A percentile compares a stretch with the other conserved stretches of the same genome.
phyloP scores from a whole-genome alignment of 2,888 invertebrate species.

The Spilosoma lubricipeda region DNA sequence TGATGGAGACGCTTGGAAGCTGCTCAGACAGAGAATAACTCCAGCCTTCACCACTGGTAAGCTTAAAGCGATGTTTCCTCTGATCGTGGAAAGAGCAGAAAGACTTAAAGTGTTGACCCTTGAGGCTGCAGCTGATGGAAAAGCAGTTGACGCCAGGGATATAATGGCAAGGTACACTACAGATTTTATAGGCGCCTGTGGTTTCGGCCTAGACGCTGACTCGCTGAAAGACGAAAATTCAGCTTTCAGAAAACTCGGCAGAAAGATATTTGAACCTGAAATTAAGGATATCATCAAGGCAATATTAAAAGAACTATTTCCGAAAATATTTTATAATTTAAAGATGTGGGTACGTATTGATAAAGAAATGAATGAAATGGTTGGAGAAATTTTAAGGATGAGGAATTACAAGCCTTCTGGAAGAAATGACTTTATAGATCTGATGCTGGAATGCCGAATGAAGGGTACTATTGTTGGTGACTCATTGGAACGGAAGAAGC shows the following conservation, averaged over 20 bases:
- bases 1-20: slow-evolving; percentile 64
- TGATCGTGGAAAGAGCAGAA: slow-evolving; percentile 61
- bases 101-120: slow-evolving; percentile 50
- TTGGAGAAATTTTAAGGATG: slow-evolving; percentile 48
- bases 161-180: slow-evolving; percentile 66
- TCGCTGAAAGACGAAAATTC: slow-evolving; percentile 60
- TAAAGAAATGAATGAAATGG: slow-evolving; percentile 31
- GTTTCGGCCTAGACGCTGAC: slow-evolving; percentile 62
- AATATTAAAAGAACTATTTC: slow-evolving; percentile 30
- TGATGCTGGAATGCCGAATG: slow-evolving; percentile 54
- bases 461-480: slow-evolving; percentile 58
- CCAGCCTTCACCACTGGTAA: slow-evolving; percentile 63
- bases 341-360: slow-evolving; percentile 29
- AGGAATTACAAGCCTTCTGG: slow-evolving; percentile 56
- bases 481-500: slow-evolving; percentile 50
- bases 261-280: slow-evolving; percentile 32
- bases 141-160: slow-evolving; percentile 54
- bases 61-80: slow-evolving; percentile 64
- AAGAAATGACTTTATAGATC: slow-evolving; percentile 62
- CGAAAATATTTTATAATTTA: slow-evolving; percentile 25
- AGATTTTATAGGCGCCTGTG: slow-evolving; percentile 67
- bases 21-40: slow-evolving; percentile 61
- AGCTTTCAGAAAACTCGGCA: slow-evolving; percentile 52
- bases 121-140: slow-evolving; percentile 36
- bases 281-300: slow-evolving; percentile 11